Conservation (phyloP, 2,113 vertebrate species). For the Caretta caretta region DNA sequence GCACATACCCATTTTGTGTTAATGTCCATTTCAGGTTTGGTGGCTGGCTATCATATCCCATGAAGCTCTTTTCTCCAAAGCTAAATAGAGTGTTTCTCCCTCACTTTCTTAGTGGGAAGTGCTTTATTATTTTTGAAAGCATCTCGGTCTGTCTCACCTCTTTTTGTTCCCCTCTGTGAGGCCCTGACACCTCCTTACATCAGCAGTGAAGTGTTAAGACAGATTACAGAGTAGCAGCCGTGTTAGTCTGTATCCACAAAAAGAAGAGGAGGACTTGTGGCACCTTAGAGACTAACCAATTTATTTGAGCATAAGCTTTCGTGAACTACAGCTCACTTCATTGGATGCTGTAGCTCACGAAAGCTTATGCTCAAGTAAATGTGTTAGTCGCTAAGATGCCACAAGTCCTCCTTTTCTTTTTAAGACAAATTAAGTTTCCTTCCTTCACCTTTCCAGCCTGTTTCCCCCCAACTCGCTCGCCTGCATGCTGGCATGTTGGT, state of each 20-base stretch:
- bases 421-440: neutral
- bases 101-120: neutral
- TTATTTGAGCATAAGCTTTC: too few relatives aligned
- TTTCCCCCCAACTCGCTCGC: neutral
- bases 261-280: too few relatives aligned
- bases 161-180: neutral
- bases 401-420: neutral
- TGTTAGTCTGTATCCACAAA: too few relatives aligned
- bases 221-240: neutral
- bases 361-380: too few relatives aligned
- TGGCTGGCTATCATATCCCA: neutral
- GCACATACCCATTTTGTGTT: neutral
- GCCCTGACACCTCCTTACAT: accelerated
- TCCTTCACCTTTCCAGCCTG: neutral
- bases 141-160: neutral
- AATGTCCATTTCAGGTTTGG: accelerated
- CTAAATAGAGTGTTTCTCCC: neutral
- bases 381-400: too few relatives aligned
- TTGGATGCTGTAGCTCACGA: too few relatives aligned
- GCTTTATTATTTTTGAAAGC: neutral
- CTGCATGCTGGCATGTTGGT: neutral
- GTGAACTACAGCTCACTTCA: too few relatives aligned
- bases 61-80: neutral
- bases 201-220: neutral
- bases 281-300: too few relatives aligned